phyloP scores from a whole-genome alignment of 2,113 vertebrate species.

The Oplegnathus fasciatus region DNA sequence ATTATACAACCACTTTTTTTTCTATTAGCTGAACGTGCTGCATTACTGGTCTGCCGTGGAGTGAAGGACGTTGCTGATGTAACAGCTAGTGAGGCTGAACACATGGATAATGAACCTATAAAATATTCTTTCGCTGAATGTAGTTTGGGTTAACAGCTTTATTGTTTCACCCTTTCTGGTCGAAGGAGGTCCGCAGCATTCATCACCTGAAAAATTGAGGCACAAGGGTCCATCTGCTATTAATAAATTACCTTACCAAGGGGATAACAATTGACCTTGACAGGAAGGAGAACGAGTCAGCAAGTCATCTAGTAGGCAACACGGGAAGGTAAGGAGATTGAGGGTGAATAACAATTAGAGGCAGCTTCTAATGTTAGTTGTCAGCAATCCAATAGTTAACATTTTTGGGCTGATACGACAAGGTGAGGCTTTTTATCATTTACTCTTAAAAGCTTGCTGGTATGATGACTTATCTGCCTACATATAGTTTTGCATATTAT shows the following conservation, averaged over 20 bases:
- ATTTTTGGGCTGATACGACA: neutral
- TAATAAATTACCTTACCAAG: slow-evolving; percentile 53
- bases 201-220: slow-evolving; percentile 37
- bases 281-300: slow-evolving; percentile 46
- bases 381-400: neutral
- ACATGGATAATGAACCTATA: slow-evolving; percentile 70
- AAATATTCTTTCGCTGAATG: slow-evolving; percentile 47
- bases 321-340: slow-evolving; percentile 2
- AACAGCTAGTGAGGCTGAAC: slow-evolving; percentile 48
- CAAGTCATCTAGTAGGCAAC: slow-evolving; percentile 19
- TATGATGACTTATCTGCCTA: neutral
- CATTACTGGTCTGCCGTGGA: slow-evolving; percentile 26
- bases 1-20: slow-evolving; percentile 25
- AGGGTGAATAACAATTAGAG: slow-evolving; percentile 44
- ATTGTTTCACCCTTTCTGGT: slow-evolving; percentile 63
- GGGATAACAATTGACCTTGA: slow-evolving; percentile 64
- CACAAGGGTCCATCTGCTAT: slow-evolving; percentile 33
- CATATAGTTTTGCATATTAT: neutral
- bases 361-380: neutral
- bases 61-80: slow-evolving; percentile 57
- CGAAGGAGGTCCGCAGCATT: slow-evolving; percentile 32
- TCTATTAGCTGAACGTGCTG: slow-evolving; percentile 18
- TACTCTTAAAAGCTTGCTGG: no score
- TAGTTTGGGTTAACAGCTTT: slow-evolving; percentile 54
- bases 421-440: neutral